These are phyloP conservation scores for Callosobruchus maculatus DNA, from an alignment of 2,888 invertebrate species.

Conservation along the genomic window DNA sequence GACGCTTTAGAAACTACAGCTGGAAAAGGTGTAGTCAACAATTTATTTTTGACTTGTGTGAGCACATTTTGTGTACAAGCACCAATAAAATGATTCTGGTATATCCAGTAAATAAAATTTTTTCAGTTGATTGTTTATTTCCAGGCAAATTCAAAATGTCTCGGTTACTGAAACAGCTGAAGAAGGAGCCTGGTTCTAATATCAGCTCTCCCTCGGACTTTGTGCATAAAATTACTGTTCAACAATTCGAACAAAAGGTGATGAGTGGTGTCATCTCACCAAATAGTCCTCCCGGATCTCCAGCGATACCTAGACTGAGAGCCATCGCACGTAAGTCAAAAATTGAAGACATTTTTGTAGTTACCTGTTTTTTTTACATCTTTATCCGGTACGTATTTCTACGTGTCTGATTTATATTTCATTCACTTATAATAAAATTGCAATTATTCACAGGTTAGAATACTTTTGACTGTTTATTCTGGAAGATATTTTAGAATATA, in stretches of 20 bases:
- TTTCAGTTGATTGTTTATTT: slow-evolving; percentile 12
- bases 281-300: slow-evolving; percentile 85
- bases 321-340: slow-evolving; percentile 92
- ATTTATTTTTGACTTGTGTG: too few species aligned
- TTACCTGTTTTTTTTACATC: slow-evolving; percentile 2
- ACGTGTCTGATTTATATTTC: background rate
- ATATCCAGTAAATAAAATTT: background rate
- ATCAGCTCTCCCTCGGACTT: slow-evolving; percentile 94
- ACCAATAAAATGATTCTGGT: too few species aligned
- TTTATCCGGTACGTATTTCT: too few species aligned
- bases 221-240: slow-evolving; percentile 89
- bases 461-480: too few species aligned
- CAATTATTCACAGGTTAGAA: too few species aligned
- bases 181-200: slow-evolving; percentile 76
- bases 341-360: slow-evolving; percentile 16
- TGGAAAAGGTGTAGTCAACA: too few species aligned
- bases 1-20: too few species aligned
- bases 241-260: slow-evolving; percentile 58
- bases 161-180: slow-evolving; percentile 62
- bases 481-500: too few species aligned
- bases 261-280: slow-evolving; percentile 43
- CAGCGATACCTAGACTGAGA: slow-evolving; percentile 75
- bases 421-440: too few species aligned
- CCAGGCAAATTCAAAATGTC: slow-evolving; percentile 75
- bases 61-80: too few species aligned